Base-by-base conservation (phyloP, 2,888 invertebrate species). In the Hoplodrina blanda region DNA sequence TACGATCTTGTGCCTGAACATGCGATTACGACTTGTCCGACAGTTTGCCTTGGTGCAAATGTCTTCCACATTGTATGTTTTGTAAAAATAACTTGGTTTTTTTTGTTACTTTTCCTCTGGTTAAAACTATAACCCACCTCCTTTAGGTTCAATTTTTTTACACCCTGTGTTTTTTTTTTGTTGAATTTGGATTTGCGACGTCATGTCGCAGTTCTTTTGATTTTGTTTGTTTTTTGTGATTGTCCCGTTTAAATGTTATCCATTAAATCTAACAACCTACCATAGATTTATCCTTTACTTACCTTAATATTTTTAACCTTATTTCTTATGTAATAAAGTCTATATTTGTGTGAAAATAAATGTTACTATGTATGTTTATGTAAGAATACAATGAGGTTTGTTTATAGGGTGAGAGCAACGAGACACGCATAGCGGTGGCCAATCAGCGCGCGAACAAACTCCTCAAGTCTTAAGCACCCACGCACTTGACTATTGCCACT, bases 361-460 rank as follows among this genome's bases (percentile, higher is more conserved):
- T 41, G 41, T 13, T 49, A 37, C 13, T 50, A 46, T 46, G 6
- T 15, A 25, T 19, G 19, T 62, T 30, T 49, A 52, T 53, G 13
- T 72, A 25, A 63, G 55, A 73, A 54, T 81, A 83, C 62, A 81
- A 69, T 71, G 44, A 57, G 57, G 10, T 69, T 73, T 81, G 33
- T 81, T 92, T 91, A 79, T 96, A 98, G 98, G 98, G 97, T 89
- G 97, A 97, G 91, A 98, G 98, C 91, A 98, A 98, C 96, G 98
- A 98, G 95, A 97, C 97, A 73, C 97, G 98, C 95, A 98, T 99
- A 96, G 97, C 97, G 88, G 98, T 98, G 91, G 99, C 98, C 87
- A 99, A 99, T 96, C 98, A 98, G 92, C 97, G 98, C 88, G 98
- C 99, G 91, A 98, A 98, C 96, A 98, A 98, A 92, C 97, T 98